Evolutionary conservation across 1,140 invertebrate species (phyloP), one percentile per base, ranked within the genome.

Genomic region (Periplaneta americana): DNA sequence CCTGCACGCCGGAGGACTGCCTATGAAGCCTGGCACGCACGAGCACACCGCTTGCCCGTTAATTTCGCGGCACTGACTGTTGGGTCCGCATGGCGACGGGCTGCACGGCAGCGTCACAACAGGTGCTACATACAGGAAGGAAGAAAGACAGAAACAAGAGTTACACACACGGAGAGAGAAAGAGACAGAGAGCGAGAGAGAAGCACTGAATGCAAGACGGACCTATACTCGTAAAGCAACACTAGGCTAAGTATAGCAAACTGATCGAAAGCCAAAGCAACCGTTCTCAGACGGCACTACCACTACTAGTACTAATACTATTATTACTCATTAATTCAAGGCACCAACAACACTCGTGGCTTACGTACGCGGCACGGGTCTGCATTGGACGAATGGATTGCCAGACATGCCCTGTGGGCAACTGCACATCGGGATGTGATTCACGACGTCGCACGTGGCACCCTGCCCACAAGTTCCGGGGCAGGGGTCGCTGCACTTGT

Each of bases 401-500:
- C 95, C 94, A 39, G 90, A 90, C 85, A 90, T 93, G 80, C 92
- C 92, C 39, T 89, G 84, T 35, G 92, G 90, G 85, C 95, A 96
- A 81, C 90, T 91, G 83, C 94, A 96, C 84, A 92, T 92, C 18
- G 94, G 93, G 35, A 92, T 91, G 85, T 95, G 94, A 85, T 94
- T 94, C 78, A 92, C 90, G 2, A 94, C 92, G 33, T 90, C 88
- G 85, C 95, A 95, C 80, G 91, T 86, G 31, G 94, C 93, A 85
- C 94, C 94, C 31, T 91, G 86, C n/a, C 94, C 95, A 87, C 95
- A 96, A 17, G 92, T 91, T 79, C 92, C 93, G 13, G 90, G 89
- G 85, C 94, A 95, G n/a, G 94, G 94, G 87, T 96, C 91, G 85
- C 87, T 88, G 85, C 94, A 95, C 89, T 93, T 94, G 84, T 91